Evolutionary conservation across 2,888 invertebrate genomes (phyloP).

Genomic region (Mimumesa dahlbomi): DNA sequence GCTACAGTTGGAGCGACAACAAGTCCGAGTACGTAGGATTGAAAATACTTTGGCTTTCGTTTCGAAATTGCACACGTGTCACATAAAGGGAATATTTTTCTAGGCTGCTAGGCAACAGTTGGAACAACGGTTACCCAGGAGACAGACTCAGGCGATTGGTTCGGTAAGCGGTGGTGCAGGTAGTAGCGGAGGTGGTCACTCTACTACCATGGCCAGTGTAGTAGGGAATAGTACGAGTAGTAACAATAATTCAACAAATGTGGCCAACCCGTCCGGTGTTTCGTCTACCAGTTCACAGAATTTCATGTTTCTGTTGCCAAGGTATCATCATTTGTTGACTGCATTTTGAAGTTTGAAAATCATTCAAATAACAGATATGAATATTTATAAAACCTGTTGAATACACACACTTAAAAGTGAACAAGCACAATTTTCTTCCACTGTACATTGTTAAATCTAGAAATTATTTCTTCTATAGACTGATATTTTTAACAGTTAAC

Average conservation of each 20-base stretch:
- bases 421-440: no score
- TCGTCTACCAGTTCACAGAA: slow-evolving; percentile 76
- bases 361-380: no score
- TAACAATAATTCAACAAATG: slow-evolving; percentile 76
- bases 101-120: slow-evolving; percentile 93
- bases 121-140: slow-evolving; percentile 93
- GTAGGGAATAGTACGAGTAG: slow-evolving; percentile 76
- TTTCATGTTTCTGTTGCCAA: slow-evolving; percentile 78
- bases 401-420: no score
- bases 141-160: slow-evolving; percentile 86
- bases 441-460: no score
- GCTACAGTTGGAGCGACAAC: slow-evolving; percentile 93
- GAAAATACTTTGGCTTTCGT: neutral
- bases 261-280: slow-evolving; percentile 74
- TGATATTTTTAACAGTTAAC: no score
- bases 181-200: slow-evolving; percentile 72
- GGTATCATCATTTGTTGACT: slow-evolving; percentile 65
- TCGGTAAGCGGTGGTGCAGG: slow-evolving; percentile 81
- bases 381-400: no score
- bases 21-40: slow-evolving; percentile 84
- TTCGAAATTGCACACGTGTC: neutral
- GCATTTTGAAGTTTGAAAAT: neutral
- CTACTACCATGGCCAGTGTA: slow-evolving; percentile 76
- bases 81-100: slow-evolving; percentile 3
- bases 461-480: no score